Evolutionary conservation across 2,888 invertebrate species (phyloP).

Genomic region (Athalia circularis): DNA sequence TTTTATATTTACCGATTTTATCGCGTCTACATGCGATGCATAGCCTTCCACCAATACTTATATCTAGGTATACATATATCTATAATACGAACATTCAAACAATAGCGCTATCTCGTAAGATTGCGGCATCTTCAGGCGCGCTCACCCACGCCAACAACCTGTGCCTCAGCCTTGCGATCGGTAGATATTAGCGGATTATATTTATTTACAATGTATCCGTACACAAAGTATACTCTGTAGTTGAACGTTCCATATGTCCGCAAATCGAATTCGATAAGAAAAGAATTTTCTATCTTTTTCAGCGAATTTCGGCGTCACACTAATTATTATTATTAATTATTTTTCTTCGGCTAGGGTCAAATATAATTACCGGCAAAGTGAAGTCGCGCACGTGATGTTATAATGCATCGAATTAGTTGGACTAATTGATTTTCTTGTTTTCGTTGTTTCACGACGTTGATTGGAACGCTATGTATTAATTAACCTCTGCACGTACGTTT

Average conservation of each 20-base stretch:
- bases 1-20: constrained; percentile 10
- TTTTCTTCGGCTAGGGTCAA: no score
- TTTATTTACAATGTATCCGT: neutral
- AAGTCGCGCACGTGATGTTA: neutral
- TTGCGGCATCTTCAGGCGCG: constrained; percentile 54
- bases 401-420: no score
- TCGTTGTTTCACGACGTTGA: neutral
- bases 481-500: neutral
- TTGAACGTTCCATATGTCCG: no score
- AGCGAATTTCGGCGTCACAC: no score
- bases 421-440: no score
- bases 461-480: neutral
- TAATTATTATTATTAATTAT: no score
- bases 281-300: no score
- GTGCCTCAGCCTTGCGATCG: constrained; percentile 36
- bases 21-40: neutral
- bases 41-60: constrained; percentile 40
- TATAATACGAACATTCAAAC: constrained; percentile 23
- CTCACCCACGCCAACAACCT: constrained; percentile 54
- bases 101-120: constrained; percentile 49
- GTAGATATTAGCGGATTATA: constrained; percentile 38
- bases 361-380: neutral
- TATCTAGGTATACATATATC: neutral
- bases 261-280: no score
- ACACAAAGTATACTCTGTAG: no score